Conservation (phyloP, 2,113 vertebrate genomes). For the Pelusios castaneus region DNA sequence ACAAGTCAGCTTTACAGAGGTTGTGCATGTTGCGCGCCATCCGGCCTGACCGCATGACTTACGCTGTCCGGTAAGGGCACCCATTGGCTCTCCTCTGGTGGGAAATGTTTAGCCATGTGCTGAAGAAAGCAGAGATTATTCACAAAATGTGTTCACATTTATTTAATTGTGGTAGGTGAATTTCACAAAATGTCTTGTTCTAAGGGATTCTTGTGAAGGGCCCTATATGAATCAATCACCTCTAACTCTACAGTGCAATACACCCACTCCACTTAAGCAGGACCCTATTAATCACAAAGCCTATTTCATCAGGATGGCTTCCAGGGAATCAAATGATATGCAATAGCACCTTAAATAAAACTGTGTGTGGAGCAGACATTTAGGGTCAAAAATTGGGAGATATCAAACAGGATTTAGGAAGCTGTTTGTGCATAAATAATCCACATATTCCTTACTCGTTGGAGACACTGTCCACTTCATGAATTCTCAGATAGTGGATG, state of each 20-base stretch:
- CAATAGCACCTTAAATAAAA: background rate
- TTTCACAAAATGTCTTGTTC: background rate
- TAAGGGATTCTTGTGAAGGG: background rate
- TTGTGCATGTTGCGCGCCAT: conserved; percentile 90
- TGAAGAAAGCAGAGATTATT: background rate
- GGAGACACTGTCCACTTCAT: background rate
- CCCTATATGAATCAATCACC: background rate
- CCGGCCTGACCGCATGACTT: conserved; percentile 89
- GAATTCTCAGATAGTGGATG: background rate
- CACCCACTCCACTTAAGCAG: background rate
- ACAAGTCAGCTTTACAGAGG: conserved; percentile 87
- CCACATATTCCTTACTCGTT: background rate
- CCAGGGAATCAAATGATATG: background rate
- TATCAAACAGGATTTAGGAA: background rate
- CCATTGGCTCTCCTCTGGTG: accelerated
- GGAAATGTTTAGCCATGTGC: background rate
- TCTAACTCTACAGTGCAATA: background rate
- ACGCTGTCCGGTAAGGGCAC: conserved; percentile 81
- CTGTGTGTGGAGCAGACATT: background rate
- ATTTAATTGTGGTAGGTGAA: background rate
- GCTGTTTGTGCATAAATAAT: background rate
- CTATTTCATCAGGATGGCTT: background rate
- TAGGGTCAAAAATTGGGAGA: background rate
- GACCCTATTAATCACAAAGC: background rate
- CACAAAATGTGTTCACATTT: accelerated